Percentiles rank a stretch among this genome's conserved stretches.
phyloP scores from a whole-genome alignment of 2,797 vertebrate species.

The Bovichtus variegatus region DNA sequence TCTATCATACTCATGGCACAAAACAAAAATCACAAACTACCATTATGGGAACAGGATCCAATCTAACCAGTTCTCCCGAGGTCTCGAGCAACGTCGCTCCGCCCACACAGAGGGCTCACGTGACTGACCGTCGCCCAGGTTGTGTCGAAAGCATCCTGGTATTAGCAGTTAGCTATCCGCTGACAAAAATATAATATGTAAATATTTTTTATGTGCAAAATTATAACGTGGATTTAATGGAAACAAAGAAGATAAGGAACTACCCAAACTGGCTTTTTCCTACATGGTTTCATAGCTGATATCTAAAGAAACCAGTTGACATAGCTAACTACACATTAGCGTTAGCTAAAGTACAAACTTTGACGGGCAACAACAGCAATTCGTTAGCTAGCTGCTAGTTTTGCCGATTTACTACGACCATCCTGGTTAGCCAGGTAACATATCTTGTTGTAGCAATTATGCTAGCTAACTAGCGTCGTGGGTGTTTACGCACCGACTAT shows the following conservation, averaged over 20 bases:
- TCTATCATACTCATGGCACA: no score
- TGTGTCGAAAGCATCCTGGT: conserved; percentile 80
- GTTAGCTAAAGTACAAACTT: conserved; percentile 77
- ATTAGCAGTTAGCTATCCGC: conserved; percentile 65
- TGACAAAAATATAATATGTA: conserved; percentile 30
- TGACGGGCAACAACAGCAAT: conserved; percentile 61
- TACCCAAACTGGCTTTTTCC: not conserved
- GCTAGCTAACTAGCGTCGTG: not conserved
- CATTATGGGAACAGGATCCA: not conserved
- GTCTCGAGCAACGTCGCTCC: conserved; percentile 28
- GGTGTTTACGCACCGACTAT: not conserved
- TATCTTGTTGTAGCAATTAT: not conserved
- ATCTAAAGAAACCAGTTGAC: conserved; percentile 43
- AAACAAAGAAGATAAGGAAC: conserved; percentile 35
- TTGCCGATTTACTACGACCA: conserved; percentile 16
- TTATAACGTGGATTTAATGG: conserved; percentile 12
- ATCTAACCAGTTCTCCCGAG: not conserved
- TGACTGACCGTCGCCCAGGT: conserved; percentile 80
- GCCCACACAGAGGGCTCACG: conserved; percentile 66
- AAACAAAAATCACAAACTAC: not conserved
- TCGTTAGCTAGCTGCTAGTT: conserved; percentile 56
- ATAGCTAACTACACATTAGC: conserved; percentile 65
- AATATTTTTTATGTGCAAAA: conserved; percentile 22
- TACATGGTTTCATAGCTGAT: conserved; percentile 31
- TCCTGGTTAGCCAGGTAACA: conserved; percentile 1